Percentiles rank a stretch among this genome's conserved stretches.
phyloP scores from a whole-genome alignment of 2,888 invertebrate species.

The Drosophila ochracea region DNA sequence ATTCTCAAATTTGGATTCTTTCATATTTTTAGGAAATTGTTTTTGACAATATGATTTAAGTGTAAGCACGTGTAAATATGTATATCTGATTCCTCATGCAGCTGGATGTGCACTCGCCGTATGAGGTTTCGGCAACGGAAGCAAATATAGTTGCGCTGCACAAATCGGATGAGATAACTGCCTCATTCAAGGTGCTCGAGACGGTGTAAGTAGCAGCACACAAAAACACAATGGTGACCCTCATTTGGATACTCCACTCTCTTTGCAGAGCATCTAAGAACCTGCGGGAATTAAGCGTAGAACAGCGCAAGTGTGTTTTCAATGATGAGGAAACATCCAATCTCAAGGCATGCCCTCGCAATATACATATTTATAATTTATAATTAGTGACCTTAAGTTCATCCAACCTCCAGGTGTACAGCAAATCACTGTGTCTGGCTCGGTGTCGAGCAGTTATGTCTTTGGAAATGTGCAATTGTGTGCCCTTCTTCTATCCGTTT shows the following conservation, averaged over 20 bases:
- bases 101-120: conserved; percentile 84
- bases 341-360: conserved; percentile 78
- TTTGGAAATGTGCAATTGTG: conserved; percentile 86
- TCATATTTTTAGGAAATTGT: neutral
- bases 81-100: conserved; percentile 28
- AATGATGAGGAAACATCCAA: conserved; percentile 85
- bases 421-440: conserved; percentile 82
- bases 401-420: conserved; percentile 71
- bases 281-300: conserved; percentile 84
- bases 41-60: neutral
- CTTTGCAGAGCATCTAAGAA: conserved; percentile 77
- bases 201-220: conserved; percentile 80
- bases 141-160: conserved; percentile 76
- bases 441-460: conserved; percentile 86
- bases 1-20: too few species aligned
- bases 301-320: conserved; percentile 86
- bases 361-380: neutral
- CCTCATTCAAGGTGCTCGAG: conserved; percentile 83
- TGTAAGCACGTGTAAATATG: neutral
- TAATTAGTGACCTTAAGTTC: too few species aligned
- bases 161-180: conserved; percentile 82
- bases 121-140: conserved; percentile 81
- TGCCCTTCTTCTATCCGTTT: conserved; percentile 86
- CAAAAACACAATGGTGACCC: neutral
- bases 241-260: neutral